Conservation (phyloP, 2,888 invertebrate species). For the Lithophane leautieri region DNA sequence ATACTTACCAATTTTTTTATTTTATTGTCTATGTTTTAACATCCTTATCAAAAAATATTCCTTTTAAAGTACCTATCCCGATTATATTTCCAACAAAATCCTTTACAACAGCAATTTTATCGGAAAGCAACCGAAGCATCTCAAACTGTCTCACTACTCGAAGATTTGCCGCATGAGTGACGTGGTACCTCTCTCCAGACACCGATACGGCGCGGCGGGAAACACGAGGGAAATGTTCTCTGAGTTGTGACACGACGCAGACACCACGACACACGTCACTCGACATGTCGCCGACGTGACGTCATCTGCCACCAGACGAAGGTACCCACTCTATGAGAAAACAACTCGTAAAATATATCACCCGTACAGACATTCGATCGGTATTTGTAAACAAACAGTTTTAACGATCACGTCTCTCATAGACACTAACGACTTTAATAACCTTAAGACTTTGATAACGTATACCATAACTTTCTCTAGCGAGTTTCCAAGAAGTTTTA, state of each 20-base stretch:
- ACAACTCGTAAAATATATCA: constrained; percentile 50
- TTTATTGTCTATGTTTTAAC: neutral
- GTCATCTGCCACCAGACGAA: constrained; percentile 27
- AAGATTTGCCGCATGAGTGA: constrained; percentile 37
- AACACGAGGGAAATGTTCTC: constrained; percentile 50
- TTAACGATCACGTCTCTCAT: constrained; percentile 34
- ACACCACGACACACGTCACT: constrained; percentile 30
- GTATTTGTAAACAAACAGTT: constrained; percentile 50
- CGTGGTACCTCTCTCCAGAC: constrained; percentile 28
- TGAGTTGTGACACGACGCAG: constrained; percentile 30
- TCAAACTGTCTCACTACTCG: constrained; percentile 26
- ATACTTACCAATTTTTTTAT: neutral
- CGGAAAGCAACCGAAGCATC: constrained; percentile 14
- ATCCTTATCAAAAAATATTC: neutral
- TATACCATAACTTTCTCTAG: constrained; percentile 59
- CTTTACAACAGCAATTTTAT: neutral
- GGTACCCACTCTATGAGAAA: constrained; percentile 37
- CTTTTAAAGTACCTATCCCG: neutral
- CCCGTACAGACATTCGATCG: constrained; percentile 39
- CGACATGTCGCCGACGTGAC: constrained; percentile 36
- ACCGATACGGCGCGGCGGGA: constrained; percentile 38
- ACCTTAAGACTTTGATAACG: constrained; percentile 22
- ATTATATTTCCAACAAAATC: constrained; percentile 15
- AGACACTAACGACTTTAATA: constrained; percentile 31
- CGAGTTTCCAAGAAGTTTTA: constrained; percentile 47